Percentiles rank a stretch among this genome's conserved stretches.
Conservation (phyloP, 2,797 vertebrate genomes). For the Microchirus variegatus region DNA sequence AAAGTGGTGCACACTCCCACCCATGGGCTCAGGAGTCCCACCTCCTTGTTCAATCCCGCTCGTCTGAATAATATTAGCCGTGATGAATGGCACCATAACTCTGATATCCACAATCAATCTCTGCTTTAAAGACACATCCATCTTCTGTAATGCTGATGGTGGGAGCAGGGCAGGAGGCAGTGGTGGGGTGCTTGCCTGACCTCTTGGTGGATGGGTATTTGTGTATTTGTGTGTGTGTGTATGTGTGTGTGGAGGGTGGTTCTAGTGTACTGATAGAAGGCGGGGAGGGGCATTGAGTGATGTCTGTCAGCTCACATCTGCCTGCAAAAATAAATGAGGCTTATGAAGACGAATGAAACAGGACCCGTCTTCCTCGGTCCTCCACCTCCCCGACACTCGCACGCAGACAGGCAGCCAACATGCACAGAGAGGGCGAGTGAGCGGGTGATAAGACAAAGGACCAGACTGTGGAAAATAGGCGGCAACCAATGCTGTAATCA, state of each 20-base stretch:
- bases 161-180: constrained; percentile 64
- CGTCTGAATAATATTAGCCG: constrained; percentile 97
- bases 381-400: constrained; percentile 14
- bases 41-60: constrained; percentile 92
- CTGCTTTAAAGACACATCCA: constrained; percentile 99
- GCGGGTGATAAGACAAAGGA: not conserved
- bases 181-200: constrained; percentile 82
- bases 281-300: constrained; percentile 83
- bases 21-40: constrained; percentile 87
- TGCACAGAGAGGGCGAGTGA: constrained; percentile 1
- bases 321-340: constrained; percentile 94
- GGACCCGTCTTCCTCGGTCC: constrained; percentile 42
- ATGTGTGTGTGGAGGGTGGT: constrained; percentile 40
- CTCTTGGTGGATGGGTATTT: constrained; percentile 63
- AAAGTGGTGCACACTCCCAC: constrained; percentile 56
- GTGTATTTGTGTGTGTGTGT: constrained; percentile 1
- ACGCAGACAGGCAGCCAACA: constrained; percentile 13
- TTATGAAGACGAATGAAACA: constrained; percentile 92
- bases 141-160: constrained; percentile 95
- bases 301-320: constrained; percentile 95
- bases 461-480: constrained; percentile 5
- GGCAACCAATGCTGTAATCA: constrained; percentile 7
- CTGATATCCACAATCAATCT: constrained; percentile 99
- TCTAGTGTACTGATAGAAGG: constrained; percentile 57
- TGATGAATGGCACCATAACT: constrained; percentile 98